Evolutionary conservation across 2,113 vertebrate species (phyloP).

Genomic region (Rana temporaria): DNA sequence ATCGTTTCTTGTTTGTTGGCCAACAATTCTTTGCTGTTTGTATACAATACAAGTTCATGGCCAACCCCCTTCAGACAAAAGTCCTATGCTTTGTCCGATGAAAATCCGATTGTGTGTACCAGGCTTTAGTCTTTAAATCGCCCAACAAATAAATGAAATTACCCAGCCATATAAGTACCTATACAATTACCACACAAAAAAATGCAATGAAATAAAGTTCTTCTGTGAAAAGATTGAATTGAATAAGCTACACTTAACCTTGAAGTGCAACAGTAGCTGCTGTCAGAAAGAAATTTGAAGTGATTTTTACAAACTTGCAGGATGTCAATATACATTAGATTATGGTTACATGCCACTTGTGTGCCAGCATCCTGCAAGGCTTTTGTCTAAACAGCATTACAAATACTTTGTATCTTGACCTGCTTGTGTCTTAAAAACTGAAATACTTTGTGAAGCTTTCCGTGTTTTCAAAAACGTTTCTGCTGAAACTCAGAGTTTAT

Average conservation of each 20-base stretch:
- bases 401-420: conserved; percentile 23
- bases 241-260: background rate
- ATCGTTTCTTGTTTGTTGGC: too few relatives aligned
- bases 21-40: too few relatives aligned
- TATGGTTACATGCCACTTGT: conserved; percentile 5
- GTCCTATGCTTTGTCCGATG: too few relatives aligned
- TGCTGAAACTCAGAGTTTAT: background rate
- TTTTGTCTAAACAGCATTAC: conserved; percentile 13
- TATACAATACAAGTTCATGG: too few relatives aligned
- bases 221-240: conserved; percentile 1
- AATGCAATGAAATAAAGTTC: background rate
- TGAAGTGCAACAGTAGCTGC: conserved; percentile 2
- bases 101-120: too few relatives aligned
- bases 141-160: too few relatives aligned
- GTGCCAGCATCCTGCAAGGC: background rate
- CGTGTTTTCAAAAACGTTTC: background rate
- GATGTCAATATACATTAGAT: conserved; percentile 21
- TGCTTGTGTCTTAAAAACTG: background rate
- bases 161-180: background rate
- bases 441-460: conserved; percentile 5
- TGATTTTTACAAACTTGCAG: conserved; percentile 6
- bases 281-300: conserved; percentile 12
- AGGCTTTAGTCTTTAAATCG: too few relatives aligned
- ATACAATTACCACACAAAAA: background rate
- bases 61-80: too few relatives aligned